phyloP scores from a whole-genome alignment of 2,113 vertebrate species.

The Cygnus buccinator region DNA sequence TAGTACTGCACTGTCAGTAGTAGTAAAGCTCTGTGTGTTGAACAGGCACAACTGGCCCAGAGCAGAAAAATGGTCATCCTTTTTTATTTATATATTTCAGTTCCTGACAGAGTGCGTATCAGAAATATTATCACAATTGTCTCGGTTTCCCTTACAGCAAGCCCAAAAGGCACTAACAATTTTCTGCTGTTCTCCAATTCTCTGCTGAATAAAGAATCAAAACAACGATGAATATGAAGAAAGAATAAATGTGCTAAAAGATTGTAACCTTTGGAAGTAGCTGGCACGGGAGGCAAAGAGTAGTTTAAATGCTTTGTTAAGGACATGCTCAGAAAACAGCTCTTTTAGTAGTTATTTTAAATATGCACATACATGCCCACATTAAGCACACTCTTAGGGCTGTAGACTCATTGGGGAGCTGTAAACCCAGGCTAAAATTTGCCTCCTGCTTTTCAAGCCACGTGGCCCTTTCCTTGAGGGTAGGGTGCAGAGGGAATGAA shows the following conservation, averaged over 20 bases:
- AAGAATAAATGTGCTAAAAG: neutral
- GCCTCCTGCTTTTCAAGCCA: neutral
- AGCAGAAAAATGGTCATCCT: neutral
- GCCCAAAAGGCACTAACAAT: neutral
- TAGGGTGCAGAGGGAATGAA: neutral
- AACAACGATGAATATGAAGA: neutral
- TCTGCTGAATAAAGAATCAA: neutral
- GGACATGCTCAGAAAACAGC: neutral
- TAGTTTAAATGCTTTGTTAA: neutral
- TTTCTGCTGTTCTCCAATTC: neutral
- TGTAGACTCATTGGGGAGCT: neutral
- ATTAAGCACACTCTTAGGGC: neutral
- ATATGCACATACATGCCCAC: rapidly evolving
- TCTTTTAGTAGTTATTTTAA: neutral
- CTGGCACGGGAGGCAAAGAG: neutral
- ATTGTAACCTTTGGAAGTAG: neutral
- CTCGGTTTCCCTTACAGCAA: conserved; percentile 8
- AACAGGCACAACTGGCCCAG: neutral
- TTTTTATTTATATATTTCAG: neutral
- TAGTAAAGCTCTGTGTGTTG: conserved; percentile 2
- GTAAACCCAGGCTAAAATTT: neutral
- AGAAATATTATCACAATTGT: conserved; percentile 1
- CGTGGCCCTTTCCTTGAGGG: neutral
- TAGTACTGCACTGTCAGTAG: neutral
- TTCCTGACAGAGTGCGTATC: neutral